Evolutionary conservation across 2,888 invertebrate genomes (phyloP).

Genomic region (Meiosimyza platycephala): DNA sequence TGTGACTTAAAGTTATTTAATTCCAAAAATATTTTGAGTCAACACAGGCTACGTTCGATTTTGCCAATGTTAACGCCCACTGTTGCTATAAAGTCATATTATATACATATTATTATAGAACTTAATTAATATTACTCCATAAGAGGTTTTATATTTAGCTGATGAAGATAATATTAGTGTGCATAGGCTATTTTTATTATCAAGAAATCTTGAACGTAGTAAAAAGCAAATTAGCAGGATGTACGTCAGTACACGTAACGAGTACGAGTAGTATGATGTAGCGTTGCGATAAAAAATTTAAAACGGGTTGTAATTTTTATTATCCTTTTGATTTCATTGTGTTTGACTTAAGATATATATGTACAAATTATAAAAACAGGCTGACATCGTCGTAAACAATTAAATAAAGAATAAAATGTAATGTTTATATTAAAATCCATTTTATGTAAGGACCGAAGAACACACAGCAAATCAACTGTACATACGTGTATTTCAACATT

Average conservation of each 20-base stretch:
- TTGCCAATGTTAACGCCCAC: not conserved
- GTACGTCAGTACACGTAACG: not conserved
- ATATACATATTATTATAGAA: constrained; percentile 24
- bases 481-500: too few species aligned
- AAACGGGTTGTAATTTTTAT: not conserved
- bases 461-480: too few species aligned
- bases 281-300: not conserved
- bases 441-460: too few species aligned
- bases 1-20: too few species aligned
- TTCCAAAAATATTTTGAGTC: too few species aligned
- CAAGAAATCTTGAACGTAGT: constrained; percentile 2
- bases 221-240: constrained; percentile 24
- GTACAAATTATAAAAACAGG: too few species aligned
- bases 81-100: not conserved
- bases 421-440: too few species aligned
- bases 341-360: too few species aligned
- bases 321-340: too few species aligned
- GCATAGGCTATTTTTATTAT: constrained; percentile 16
- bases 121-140: constrained; percentile 18
- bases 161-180: constrained; percentile 15
- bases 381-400: too few species aligned
- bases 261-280: not conserved
- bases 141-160: constrained; percentile 26
- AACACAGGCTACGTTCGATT: too few species aligned
- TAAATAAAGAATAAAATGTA: too few species aligned